Evolutionary conservation across 2,888 invertebrate species (phyloP), one percentile per base, ranked within the genome.

Genomic region (Drosophila cognata): DNA sequence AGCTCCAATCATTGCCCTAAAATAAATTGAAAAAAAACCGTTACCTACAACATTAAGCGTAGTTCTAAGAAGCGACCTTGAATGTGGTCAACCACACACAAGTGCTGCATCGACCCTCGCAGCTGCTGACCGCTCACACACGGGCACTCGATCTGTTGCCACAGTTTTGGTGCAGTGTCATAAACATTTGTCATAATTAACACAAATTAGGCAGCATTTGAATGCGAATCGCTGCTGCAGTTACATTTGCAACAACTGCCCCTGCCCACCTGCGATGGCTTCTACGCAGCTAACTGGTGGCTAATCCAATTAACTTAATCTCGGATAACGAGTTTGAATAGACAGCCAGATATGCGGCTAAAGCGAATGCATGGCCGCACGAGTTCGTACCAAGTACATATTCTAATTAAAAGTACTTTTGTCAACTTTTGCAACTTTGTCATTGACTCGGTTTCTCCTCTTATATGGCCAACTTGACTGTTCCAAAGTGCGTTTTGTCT

Each of bases 171-270:
- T 51, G 67, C 55, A 66, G 74, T 74, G 56, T 65, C 76, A 67
- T 76, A 88, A 69, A 72, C 78, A 88, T 85, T 89, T 84, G 88
- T 89, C 89, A 88, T 88, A 89, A 88, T 86, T 88, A 86, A 79
- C 75, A 69, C 76, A 84, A 84, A 82, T 86, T 80, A 86, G 75
- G 73, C 78, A 70, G 67, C 74, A 74, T 73, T 80, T 68, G 55
- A 76, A 72, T 60, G 62, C 52, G 68, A 66, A 64, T 56, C n/a
- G 60, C 72, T 43, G 72, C 65, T 77, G 68, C 35, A 43, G 59
- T 7, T 62, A 16, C 33, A 35, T 41, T 33, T 51, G 65, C 25
- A 18, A 36, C 56, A 59, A 21, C 48, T 63, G 51, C 80, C 70
- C 64, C 62, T 56, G 73, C 65, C 67, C 69, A 74, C 79, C 63